Percentiles rank a stretch among this genome's conserved stretches.
Conservation (phyloP, 2,888 invertebrate species). For the Eupeodes luniger region DNA sequence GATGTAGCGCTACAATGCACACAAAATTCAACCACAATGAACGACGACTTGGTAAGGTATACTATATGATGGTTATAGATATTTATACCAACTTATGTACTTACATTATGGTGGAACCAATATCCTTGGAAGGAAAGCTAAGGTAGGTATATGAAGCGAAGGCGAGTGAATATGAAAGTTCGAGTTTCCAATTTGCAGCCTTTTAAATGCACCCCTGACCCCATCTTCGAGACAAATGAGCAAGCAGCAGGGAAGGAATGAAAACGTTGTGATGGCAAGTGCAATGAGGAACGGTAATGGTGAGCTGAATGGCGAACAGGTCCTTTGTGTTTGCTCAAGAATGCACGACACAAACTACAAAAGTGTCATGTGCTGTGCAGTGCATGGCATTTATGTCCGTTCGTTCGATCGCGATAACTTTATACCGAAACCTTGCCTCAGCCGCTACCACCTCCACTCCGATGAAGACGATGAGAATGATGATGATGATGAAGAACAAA, state of each 20-base stretch:
- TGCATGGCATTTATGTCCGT: slow-evolving; percentile 47
- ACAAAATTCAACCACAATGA: slow-evolving; percentile 8
- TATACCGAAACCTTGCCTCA: background rate
- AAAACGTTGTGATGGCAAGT: background rate
- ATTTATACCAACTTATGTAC: background rate
- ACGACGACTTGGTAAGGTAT: background rate
- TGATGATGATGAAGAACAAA: slow-evolving; percentile 50
- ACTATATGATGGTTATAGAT: background rate
- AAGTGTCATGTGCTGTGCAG: slow-evolving; percentile 35
- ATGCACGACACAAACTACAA: slow-evolving; percentile 50
- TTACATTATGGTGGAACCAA: background rate
- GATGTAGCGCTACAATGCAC: slow-evolving; percentile 36
- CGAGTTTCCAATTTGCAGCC: slow-evolving; percentile 50
- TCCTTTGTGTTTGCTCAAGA: slow-evolving; percentile 63
- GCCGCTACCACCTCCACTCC: background rate
- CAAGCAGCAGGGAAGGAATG: too few species aligned
- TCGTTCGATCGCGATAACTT: slow-evolving; percentile 61
- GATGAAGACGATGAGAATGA: slow-evolving; percentile 26
- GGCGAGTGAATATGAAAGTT: slow-evolving; percentile 25
- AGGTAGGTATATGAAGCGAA: background rate
- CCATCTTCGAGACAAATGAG: background rate
- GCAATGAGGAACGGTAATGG: slow-evolving; percentile 21
- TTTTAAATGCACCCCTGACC: slow-evolving; percentile 22
- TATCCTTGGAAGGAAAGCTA: slow-evolving; percentile 24
- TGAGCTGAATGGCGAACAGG: slow-evolving; percentile 20